Evolutionary conservation across 2,888 invertebrate species (phyloP).

Genomic region (Cryptocephalus primarius): DNA sequence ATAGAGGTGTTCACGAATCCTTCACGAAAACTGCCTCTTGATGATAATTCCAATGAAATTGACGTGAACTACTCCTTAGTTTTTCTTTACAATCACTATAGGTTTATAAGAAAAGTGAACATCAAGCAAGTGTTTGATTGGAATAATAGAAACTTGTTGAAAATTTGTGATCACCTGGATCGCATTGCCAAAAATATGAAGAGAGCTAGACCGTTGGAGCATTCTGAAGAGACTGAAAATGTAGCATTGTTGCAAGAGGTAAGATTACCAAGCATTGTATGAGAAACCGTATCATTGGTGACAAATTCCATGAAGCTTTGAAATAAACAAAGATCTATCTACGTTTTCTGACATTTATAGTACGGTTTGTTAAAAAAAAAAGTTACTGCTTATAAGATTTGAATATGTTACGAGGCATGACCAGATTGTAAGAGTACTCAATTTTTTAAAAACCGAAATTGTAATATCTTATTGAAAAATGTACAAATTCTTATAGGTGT

Average conservation of each 20-base stretch:
- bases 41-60: constrained; percentile 13
- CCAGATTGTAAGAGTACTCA: no score
- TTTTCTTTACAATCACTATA: constrained; percentile 26
- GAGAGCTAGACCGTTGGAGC: constrained; percentile 8
- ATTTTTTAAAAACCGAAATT: no score
- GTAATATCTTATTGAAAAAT: no score
- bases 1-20: constrained; percentile 19
- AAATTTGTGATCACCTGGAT: constrained; percentile 21
- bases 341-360: no score
- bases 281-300: no score
- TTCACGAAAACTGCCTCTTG: constrained; percentile 16
- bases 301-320: no score
- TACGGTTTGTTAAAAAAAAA: no score
- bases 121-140: constrained; percentile 22
- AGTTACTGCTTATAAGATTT: no score
- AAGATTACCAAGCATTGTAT: constrained; percentile 1
- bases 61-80: constrained; percentile 19
- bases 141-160: constrained; percentile 22
- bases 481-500: no score
- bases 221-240: constrained; percentile 19
- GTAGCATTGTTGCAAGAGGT: constrained; percentile 28
- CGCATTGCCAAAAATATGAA: constrained; percentile 16
- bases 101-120: constrained; percentile 20
- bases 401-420: no score
- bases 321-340: no score